Conservation (phyloP, 2,797 vertebrate genomes). For the Bucorvus abyssinicus region DNA sequence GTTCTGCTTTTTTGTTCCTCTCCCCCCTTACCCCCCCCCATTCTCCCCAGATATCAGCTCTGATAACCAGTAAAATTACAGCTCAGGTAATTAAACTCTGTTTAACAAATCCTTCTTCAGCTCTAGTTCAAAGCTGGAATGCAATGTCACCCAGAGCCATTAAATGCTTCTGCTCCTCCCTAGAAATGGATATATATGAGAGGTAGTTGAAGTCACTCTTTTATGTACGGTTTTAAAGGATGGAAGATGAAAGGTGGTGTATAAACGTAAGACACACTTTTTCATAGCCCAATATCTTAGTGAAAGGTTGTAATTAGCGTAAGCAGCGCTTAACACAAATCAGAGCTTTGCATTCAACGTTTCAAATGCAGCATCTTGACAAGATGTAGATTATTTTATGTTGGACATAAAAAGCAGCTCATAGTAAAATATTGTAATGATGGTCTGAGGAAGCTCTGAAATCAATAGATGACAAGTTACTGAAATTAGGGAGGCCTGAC, state of each 20-base stretch:
- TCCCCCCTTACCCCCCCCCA: neutral
- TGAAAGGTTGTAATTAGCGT: conserved; percentile 64
- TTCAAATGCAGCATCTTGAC: conserved; percentile 51
- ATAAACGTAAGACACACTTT: conserved; percentile 47
- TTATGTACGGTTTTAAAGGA: neutral
- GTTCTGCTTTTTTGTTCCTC: neutral
- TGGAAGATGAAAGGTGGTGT: neutral
- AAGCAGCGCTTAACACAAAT: conserved; percentile 61
- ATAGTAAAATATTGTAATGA: conserved; percentile 50
- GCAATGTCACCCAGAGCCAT: neutral
- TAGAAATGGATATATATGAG: neutral
- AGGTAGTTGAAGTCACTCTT: neutral
- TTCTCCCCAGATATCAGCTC: neutral
- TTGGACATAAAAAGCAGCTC: conserved; percentile 54
- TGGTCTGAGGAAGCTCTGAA: conserved; percentile 42
- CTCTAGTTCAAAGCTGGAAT: neutral
- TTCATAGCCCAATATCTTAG: conserved; percentile 4
- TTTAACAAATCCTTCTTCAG: neutral
- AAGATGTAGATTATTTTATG: conserved; percentile 61
- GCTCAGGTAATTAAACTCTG: neutral
- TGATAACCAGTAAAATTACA: neutral
- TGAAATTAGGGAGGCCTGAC: conserved; percentile 60
- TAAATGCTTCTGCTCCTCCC: neutral
- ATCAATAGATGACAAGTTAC: conserved; percentile 61
- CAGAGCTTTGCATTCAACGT: conserved; percentile 59